These are phyloP conservation scores for Lineus longissimus DNA, from an alignment of 1,140 invertebrate genomes.

Conservation along the genomic window DNA sequence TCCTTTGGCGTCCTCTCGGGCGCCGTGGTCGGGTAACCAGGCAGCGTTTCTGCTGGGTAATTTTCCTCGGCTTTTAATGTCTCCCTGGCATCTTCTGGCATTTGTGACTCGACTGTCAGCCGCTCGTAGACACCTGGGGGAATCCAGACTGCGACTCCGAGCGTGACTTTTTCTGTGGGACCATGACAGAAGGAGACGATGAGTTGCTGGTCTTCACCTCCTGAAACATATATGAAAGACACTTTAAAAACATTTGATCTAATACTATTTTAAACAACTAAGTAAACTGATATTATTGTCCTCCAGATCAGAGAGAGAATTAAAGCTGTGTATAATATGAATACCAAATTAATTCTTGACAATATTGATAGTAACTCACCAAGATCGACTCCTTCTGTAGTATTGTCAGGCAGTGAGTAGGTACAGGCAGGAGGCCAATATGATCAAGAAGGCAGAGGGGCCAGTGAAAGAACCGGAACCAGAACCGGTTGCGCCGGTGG, in stretches of 20 bases:
- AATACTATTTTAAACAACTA: not conserved
- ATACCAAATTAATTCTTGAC: too few relatives aligned
- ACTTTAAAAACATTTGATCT: not conserved
- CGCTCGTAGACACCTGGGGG: constrained; percentile 33
- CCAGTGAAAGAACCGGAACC: not conserved
- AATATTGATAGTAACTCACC: too few relatives aligned
- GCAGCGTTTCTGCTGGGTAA: constrained; percentile 35
- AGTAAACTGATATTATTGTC: too few relatives aligned
- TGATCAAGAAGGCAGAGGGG: constrained; percentile 32
- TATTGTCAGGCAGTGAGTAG: too few relatives aligned
- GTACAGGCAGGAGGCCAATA: constrained; percentile 35
- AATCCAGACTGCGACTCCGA: constrained; percentile 39
- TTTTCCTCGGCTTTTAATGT: constrained; percentile 28
- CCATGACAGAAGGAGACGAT: constrained; percentile 45
- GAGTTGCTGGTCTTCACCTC: constrained; percentile 27
- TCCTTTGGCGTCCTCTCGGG: constrained; percentile 19
- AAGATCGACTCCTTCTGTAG: too few relatives aligned
- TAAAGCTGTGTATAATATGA: too few relatives aligned
- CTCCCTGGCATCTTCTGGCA: constrained; percentile 35
- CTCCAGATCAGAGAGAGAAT: too few relatives aligned
- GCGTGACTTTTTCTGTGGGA: constrained; percentile 28
- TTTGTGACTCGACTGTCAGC: constrained; percentile 38
- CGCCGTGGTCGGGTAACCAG: constrained; percentile 35
- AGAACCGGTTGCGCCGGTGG: too few relatives aligned
- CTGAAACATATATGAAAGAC: constrained; percentile 13